A percentile compares a stretch with the other conserved stretches of the same genome.
Conservation (phyloP, 2,113 vertebrate species). For the Chaetorhynchus papuensis region DNA sequence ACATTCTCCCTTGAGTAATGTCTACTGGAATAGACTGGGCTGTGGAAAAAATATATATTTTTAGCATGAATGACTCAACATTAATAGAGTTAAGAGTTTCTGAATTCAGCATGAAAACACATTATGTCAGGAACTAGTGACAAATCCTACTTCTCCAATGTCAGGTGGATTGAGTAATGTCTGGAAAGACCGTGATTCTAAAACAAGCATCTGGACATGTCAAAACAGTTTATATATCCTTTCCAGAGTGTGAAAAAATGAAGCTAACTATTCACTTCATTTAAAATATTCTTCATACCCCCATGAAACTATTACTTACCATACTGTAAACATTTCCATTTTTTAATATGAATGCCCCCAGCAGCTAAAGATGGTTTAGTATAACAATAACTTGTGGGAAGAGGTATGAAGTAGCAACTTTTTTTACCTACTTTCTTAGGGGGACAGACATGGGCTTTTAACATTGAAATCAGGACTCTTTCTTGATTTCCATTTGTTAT, state of each 20-base stretch:
- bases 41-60: conserved; percentile 13
- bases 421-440: not conserved
- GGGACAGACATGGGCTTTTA: not conserved
- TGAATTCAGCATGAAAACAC: conserved; percentile 40
- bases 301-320: not conserved
- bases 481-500: not conserved
- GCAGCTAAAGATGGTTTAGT: not conserved
- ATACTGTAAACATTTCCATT: not conserved
- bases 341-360: not conserved
- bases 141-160: conserved; percentile 26
- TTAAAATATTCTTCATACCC: not conserved
- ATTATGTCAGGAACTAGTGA: conserved; percentile 22
- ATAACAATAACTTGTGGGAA: not conserved
- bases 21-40: not conserved
- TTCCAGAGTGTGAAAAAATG: conserved; percentile 3
- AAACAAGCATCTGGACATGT: conserved; percentile 18
- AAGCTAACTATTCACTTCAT: not conserved
- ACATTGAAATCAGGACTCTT: not conserved
- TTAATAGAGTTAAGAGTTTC: not conserved
- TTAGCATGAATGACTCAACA: not conserved
- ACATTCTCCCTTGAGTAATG: not conserved
- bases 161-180: conserved; percentile 56
- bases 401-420: not conserved
- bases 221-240: conserved; percentile 38
- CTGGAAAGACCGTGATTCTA: conserved; percentile 43